phyloP scores from a whole-genome alignment of 1,140 invertebrate species.

The Drosophila melanogaster region DNA sequence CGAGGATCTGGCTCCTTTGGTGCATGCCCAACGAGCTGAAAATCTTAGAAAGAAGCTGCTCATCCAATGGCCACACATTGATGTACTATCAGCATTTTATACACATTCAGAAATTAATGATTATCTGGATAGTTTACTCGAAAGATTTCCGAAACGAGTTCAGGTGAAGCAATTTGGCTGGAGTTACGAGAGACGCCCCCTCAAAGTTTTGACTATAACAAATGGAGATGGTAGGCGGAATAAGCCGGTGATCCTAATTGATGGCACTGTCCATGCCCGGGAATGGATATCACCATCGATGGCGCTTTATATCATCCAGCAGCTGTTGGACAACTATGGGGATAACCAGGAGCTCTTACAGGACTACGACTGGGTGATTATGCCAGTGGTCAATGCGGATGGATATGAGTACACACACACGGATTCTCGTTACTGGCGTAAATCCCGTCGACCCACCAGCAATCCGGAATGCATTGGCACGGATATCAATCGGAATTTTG shows the following conservation, averaged over 20 bases:
- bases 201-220: conserved; percentile 86
- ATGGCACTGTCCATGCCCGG: conserved; percentile 88
- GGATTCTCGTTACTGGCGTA: conserved; percentile 86
- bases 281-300: conserved; percentile 90
- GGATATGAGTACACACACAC: conserved; percentile 79
- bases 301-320: conserved; percentile 87
- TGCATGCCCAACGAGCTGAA: conserved; percentile 49
- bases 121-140: conserved; percentile 85
- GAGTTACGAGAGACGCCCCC: conserved; percentile 85
- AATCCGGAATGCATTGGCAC: conserved; percentile 84
- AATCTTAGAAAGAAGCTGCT: conserved; percentile 37
- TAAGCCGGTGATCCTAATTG: conserved; percentile 86
- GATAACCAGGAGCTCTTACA: conserved; percentile 84
- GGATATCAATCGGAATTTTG: conserved; percentile 89
- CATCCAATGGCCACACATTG: conserved; percentile 34
- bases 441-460: conserved; percentile 76
- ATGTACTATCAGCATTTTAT: conserved; percentile 63
- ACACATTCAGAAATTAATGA: conserved; percentile 85
- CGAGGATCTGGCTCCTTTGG: conserved; percentile 62
- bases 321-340: conserved; percentile 86
- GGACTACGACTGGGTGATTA: conserved; percentile 87
- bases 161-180: conserved; percentile 84
- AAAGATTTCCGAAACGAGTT: conserved; percentile 84
- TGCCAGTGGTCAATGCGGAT: conserved; percentile 87
- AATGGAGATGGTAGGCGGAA: conserved; percentile 66